Percentiles rank a stretch among this genome's conserved stretches.
phyloP scores from a whole-genome alignment of 1,140 invertebrate species.

The Trissolcus basalis region DNA sequence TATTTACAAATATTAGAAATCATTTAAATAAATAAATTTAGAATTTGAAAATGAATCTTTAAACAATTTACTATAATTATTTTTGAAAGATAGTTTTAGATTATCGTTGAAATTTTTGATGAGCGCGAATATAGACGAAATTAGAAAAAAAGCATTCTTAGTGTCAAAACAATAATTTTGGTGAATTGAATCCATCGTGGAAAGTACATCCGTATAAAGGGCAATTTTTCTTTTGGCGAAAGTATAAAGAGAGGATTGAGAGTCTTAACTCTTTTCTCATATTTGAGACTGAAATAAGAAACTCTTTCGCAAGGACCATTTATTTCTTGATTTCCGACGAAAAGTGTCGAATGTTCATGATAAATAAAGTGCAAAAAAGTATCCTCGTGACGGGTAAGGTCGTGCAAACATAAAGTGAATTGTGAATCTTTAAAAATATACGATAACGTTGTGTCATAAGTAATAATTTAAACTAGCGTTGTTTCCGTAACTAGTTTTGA shows the following conservation, averaged over 20 bases:
- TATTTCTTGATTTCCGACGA: conserved; percentile 50
- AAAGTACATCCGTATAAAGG: conserved; percentile 37
- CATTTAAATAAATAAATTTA: no score
- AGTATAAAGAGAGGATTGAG: conserved; percentile 48
- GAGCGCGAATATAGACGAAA: no score
- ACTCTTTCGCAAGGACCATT: conserved; percentile 40
- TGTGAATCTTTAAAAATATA: conserved; percentile 66
- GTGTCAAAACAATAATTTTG: conserved; percentile 38
- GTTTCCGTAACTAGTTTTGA: conserved; percentile 75
- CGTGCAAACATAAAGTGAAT: background rate
- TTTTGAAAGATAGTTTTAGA: no score
- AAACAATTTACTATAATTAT: no score
- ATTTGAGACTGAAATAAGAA: conserved; percentile 43
- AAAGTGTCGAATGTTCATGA: conserved; percentile 47
- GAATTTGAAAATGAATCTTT: no score
- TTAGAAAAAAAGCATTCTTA: no score
- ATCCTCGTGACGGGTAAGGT: conserved; percentile 9
- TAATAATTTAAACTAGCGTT: conserved; percentile 75
- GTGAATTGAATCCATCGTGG: conserved; percentile 25
- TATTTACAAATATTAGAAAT: no score
- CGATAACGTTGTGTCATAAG: conserved; percentile 65
- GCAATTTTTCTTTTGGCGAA: conserved; percentile 48
- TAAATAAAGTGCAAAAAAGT: conserved; percentile 41
- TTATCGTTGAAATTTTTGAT: no score
- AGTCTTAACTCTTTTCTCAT: conserved; percentile 45